Conservation (phyloP, 2,113 vertebrate genomes). For the Halcyon senegalensis region DNA sequence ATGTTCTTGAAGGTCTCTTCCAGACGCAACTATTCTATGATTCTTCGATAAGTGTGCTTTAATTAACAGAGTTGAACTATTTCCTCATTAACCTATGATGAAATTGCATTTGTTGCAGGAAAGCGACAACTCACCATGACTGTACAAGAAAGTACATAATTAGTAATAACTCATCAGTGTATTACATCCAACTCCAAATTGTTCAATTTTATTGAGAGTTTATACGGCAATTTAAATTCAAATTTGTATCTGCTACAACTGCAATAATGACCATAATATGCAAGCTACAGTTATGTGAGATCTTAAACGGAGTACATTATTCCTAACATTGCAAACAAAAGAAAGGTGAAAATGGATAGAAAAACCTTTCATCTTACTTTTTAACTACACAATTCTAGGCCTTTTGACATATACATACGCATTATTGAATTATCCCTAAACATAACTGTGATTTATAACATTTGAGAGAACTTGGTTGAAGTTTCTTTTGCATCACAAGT, state of each 20-base stretch:
- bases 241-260: background rate
- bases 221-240: background rate
- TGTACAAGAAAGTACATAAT: background rate
- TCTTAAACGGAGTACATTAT: background rate
- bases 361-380: background rate
- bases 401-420: background rate
- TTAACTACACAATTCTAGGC: background rate
- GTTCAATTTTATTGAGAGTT: background rate
- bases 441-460: background rate
- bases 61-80: rapidly evolving
- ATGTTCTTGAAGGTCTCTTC: too few relatives aligned
- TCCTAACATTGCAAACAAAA: background rate
- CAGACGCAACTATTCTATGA: too few relatives aligned
- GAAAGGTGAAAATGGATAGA: background rate
- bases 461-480: background rate
- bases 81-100: background rate
- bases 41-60: background rate
- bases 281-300: background rate
- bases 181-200: background rate
- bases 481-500: background rate
- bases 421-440: background rate
- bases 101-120: background rate
- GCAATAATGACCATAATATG: background rate
- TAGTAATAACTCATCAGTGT: background rate
- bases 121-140: background rate